Conservation (phyloP, 2,888 invertebrate species). For the Aproaerema taeniolella region DNA sequence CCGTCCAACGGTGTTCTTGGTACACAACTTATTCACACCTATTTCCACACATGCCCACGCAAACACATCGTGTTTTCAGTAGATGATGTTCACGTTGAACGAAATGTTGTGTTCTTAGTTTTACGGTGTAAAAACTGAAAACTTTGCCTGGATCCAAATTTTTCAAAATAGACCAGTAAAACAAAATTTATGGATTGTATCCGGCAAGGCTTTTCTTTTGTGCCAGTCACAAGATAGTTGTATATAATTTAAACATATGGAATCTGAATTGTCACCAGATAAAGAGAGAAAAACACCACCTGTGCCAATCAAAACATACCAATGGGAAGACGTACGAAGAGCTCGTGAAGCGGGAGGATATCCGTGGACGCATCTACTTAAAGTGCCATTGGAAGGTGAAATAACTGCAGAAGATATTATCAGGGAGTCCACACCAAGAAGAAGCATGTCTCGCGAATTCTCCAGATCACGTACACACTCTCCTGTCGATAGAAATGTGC, state of each 20-base stretch:
- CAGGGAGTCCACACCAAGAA: slow-evolving; percentile 60
- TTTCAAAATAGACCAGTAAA: neutral
- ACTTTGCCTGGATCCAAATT: slow-evolving; percentile 32
- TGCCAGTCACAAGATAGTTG: neutral
- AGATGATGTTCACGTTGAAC: slow-evolving; percentile 62
- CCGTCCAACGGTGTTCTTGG: slow-evolving; percentile 55
- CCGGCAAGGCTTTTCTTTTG: slow-evolving; percentile 28
- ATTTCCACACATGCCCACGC: slow-evolving; percentile 75
- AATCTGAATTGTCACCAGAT: slow-evolving; percentile 76
- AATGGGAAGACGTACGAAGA: slow-evolving; percentile 87
- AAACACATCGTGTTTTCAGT: slow-evolving; percentile 70
- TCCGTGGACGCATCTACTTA: slow-evolving; percentile 88
- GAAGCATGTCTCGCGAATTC: slow-evolving; percentile 69
- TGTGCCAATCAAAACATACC: slow-evolving; percentile 85
- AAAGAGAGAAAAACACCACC: slow-evolving; percentile 74
- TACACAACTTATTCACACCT: slow-evolving; percentile 73
- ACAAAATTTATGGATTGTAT: slow-evolving; percentile 25
- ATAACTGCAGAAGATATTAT: slow-evolving; percentile 71
- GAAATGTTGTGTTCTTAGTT: slow-evolving; percentile 74
- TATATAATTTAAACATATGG: slow-evolving; percentile 59
- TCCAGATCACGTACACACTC: slow-evolving; percentile 66
- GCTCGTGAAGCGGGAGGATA: slow-evolving; percentile 84
- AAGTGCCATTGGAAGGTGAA: slow-evolving; percentile 76
- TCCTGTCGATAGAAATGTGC: slow-evolving; percentile 49
- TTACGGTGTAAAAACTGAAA: slow-evolving; percentile 53